These are phyloP conservation scores for Baccha elongata DNA, from an alignment of 2,888 invertebrate genomes.

Conservation along the genomic window DNA sequence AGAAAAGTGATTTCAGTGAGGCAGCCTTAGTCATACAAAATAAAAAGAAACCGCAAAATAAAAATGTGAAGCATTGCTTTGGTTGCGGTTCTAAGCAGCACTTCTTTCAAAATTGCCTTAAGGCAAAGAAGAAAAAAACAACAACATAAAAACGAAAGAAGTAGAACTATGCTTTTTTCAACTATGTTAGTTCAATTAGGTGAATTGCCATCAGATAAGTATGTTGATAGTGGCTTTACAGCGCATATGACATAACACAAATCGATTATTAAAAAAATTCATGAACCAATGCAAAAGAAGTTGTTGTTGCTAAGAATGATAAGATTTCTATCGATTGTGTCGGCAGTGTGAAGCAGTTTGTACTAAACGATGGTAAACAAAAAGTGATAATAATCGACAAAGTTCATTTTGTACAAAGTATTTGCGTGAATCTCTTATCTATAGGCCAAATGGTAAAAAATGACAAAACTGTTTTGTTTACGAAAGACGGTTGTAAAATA, in stretches of 20 bases:
- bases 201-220: conserved; percentile 40
- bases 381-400: conserved; percentile 36
- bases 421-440: conserved; percentile 16
- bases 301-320: conserved; percentile 38
- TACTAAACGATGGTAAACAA: conserved; percentile 2
- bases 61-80: conserved; percentile 31
- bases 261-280: conserved; percentile 19
- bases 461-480: conserved; percentile 34
- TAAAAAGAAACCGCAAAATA: conserved; percentile 24
- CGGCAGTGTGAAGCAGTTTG: not conserved
- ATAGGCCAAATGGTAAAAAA: conserved; percentile 42
- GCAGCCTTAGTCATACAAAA: conserved; percentile 3
- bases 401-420: conserved; percentile 38
- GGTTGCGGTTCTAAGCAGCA: conserved; percentile 52
- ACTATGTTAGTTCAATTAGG: conserved; percentile 27
- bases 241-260: conserved; percentile 44
- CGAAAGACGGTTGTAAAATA: conserved; percentile 41
- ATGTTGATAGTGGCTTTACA: conserved; percentile 30
- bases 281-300: conserved; percentile 23
- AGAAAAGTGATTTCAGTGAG: conserved; percentile 1
- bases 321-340: conserved; percentile 20
- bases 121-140: conserved; percentile 13
- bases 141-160: conserved; percentile 32
- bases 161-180: conserved; percentile 33
- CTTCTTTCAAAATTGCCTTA: conserved; percentile 16